A percentile compares a stretch with the other conserved stretches of the same genome.
These are phyloP conservation scores for Petroica traversi DNA, from an alignment of 2,113 vertebrate genomes.

Conservation along the genomic window DNA sequence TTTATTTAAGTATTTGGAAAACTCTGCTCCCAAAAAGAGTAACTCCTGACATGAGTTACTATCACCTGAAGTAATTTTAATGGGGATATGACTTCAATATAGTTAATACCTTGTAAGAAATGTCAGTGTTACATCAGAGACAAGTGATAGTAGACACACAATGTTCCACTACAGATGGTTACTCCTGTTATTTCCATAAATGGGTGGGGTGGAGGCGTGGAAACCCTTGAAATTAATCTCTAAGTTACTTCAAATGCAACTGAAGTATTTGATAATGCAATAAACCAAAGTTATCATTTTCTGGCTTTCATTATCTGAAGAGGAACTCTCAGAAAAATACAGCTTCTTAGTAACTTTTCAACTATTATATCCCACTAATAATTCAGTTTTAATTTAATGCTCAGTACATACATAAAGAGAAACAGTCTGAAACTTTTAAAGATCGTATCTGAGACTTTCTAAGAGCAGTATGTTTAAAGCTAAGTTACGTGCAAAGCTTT, in stretches of 20 bases:
- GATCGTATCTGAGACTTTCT: neutral
- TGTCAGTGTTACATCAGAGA: neutral
- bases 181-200: neutral
- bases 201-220: too few species aligned
- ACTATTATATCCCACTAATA: neutral
- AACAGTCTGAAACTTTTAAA: neutral
- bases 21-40: neutral
- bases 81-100: neutral
- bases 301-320: neutral
- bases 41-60: neutral
- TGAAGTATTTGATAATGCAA: neutral
- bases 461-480: neutral
- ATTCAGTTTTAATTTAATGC: neutral
- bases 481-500: neutral
- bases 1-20: neutral
- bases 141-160: neutral
- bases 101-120: neutral
- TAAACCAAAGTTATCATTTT: neutral
- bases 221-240: neutral
- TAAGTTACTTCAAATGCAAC: neutral
- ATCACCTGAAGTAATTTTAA: neutral
- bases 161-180: neutral
- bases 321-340: neutral
- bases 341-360: neutral
- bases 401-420: neutral